Percentiles rank a stretch among this genome's conserved stretches.
phyloP scores from a whole-genome alignment of 1,140 invertebrate genomes.

The Phocides pigmalion region DNA sequence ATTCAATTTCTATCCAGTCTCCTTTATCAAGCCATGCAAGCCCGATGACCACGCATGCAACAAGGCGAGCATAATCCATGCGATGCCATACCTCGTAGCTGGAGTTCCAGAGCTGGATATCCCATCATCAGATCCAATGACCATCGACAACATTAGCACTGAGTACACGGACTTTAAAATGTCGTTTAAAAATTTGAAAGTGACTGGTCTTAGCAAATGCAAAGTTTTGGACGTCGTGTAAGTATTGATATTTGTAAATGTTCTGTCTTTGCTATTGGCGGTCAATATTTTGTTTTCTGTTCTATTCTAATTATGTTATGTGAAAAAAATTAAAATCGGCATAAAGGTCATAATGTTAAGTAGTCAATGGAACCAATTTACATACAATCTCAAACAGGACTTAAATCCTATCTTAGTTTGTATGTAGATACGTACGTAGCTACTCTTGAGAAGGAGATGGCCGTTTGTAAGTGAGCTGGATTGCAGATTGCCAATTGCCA shows the following conservation, averaged over 20 bases:
- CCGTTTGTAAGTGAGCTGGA: no score
- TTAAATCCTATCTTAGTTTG: no score
- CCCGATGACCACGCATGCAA: constrained; percentile 49
- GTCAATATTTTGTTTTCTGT: no score
- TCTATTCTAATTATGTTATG: no score
- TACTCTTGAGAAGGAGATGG: no score
- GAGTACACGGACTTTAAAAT: constrained; percentile 48
- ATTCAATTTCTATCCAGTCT: no score
- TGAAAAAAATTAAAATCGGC: no score
- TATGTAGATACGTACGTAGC: no score
- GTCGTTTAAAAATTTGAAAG: constrained; percentile 44
- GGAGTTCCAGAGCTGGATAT: constrained; percentile 53
- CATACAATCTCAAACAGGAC: no score
- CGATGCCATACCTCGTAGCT: constrained; percentile 38
- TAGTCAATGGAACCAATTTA: no score
- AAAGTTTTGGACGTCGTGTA: constrained; percentile 41
- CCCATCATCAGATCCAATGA: constrained; percentile 40
- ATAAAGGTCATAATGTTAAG: no score
- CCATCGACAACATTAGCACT: constrained; percentile 40
- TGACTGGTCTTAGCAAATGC: constrained; percentile 42
- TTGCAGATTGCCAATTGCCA: no score
- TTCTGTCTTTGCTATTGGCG: neutral
- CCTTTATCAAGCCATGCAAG: constrained; percentile 56
- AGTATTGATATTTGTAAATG: constrained; percentile 21
- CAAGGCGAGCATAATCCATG: constrained; percentile 38